A percentile compares a stretch with the other conserved stretches of the same genome.
Evolutionary conservation across 1,140 invertebrate species (phyloP).

Genomic region (Nylanderia fulva): DNA sequence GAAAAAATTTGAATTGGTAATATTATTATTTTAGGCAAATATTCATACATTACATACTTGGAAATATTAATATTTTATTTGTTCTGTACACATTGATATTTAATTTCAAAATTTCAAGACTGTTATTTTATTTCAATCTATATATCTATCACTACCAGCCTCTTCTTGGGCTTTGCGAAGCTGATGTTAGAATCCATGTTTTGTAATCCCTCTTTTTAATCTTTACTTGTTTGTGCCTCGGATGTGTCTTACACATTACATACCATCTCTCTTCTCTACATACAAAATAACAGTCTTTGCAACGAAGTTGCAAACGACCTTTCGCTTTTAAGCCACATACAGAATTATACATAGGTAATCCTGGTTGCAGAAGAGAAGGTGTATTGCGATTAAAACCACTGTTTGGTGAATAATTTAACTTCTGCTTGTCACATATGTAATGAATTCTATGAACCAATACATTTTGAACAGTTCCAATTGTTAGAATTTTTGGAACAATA

Average conservation of each 20-base stretch:
- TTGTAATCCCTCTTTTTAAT: conserved; percentile 87
- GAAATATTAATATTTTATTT: conserved; percentile 11
- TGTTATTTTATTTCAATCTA: not conserved
- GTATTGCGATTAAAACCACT: not conserved
- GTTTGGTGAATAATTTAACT: not conserved
- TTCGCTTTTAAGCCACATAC: conserved; percentile 88
- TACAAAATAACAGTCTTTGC: conserved; percentile 92
- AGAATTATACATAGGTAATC: conserved; percentile 51
- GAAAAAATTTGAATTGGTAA: not conserved
- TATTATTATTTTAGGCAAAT: not conserved
- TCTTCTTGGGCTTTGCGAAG: conserved; percentile 88
- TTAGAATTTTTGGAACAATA: conserved; percentile 17
- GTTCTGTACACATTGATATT: not conserved
- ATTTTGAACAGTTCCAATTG: not conserved
- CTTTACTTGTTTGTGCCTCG: conserved; percentile 93
- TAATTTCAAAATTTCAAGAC: not conserved
- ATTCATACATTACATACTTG: not conserved
- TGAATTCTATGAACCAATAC: conserved; percentile 10
- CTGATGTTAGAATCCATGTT: conserved; percentile 90
- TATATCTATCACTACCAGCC: conserved; percentile 84
- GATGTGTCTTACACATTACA: conserved; percentile 91
- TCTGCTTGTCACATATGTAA: not conserved
- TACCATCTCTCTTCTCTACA: conserved; percentile 89
- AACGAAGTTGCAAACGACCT: conserved; percentile 88
- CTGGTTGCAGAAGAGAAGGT: conserved; percentile 43